Evolutionary conservation across 1,140 invertebrate species (phyloP), one percentile per base, ranked within the genome.

Genomic region (Drosophila arawakana): DNA sequence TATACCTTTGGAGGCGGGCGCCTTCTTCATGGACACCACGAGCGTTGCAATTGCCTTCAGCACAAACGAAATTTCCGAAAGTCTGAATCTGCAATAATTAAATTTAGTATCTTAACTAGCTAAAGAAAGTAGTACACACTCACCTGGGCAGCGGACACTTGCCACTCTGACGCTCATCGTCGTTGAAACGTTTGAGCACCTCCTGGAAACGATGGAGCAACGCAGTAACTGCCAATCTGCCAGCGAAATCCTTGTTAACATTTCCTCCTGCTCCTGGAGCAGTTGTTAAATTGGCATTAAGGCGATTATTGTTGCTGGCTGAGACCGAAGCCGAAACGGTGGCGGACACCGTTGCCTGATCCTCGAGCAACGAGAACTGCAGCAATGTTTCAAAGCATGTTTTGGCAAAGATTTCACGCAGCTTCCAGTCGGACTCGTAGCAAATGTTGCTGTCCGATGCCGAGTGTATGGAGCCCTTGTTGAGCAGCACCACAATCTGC

Each of bases 21-120:
- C 97, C 90, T 97, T 97, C 93, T 99, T 98, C 92, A 99, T 95
- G 7, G 98, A 98, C 21, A 97, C 95, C 3, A 98, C 95, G 15
- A 99, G 93, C 0, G 98, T 98, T 8, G 97, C 97, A 55, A 99
- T 96, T 47, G 98, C 98, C 93, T 99, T 98, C 34, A 99, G 92
- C n/a, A 99, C 98, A 93, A 98, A 99, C 43, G 97, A 97, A 92
- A 99, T 98, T 93, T 99, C 98, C 3, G 98, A 98, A 59, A 99
- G 94, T 65, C 98, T 94, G 85, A 98, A 97, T 92, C 98, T 98
- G 93, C 67, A 94, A 94, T 90, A 77, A 18, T 7, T 7, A 49
- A 21, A 35, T 18, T 21, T 21, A 11, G 10, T 8, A 5, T 4
- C 0, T 30, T 4, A 5, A 30, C 4, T 30, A 30, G 6, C 25